phyloP scores from a whole-genome alignment of 2,113 vertebrate genomes.

The Poeciliopsis prolifica region DNA sequence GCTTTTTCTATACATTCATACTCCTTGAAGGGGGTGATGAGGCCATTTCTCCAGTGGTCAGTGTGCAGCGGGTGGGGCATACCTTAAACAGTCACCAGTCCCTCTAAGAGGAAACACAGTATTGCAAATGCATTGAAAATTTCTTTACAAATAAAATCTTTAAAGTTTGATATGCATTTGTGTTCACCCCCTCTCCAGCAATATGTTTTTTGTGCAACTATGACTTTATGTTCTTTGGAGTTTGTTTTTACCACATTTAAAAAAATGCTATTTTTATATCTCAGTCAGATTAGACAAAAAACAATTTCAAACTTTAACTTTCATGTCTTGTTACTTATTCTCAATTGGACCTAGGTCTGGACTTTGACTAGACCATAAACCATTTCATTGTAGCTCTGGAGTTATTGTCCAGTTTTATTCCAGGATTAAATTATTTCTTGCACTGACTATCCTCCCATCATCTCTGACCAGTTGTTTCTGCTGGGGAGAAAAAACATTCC shows the following conservation, averaged over 20 bases:
- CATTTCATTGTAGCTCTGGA: not conserved
- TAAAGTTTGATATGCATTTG: not conserved
- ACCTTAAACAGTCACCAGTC: not conserved
- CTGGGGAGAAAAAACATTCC: not conserved
- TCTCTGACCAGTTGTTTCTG: not conserved
- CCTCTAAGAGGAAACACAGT: not conserved
- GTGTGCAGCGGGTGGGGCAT: not conserved
- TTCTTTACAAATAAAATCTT: not conserved
- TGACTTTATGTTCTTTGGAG: too few species aligned
- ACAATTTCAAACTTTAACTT: too few species aligned
- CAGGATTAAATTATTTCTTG: not conserved
- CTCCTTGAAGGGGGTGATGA: not conserved
- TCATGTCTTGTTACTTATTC: too few species aligned
- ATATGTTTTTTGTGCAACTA: too few species aligned
- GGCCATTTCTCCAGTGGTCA: not conserved
- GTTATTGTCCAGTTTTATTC: not conserved
- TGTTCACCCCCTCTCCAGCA: constrained; percentile 23
- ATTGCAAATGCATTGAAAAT: not conserved
- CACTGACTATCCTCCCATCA: not conserved
- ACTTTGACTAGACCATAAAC: not conserved
- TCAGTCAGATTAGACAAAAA: too few species aligned
- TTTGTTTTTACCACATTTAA: too few species aligned
- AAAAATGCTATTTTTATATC: too few species aligned
- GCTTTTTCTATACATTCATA: not conserved
- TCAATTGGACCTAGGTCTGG: not conserved